Conservation (phyloP, 2,888 invertebrate genomes). For the Lasioglossum vierecki region DNA sequence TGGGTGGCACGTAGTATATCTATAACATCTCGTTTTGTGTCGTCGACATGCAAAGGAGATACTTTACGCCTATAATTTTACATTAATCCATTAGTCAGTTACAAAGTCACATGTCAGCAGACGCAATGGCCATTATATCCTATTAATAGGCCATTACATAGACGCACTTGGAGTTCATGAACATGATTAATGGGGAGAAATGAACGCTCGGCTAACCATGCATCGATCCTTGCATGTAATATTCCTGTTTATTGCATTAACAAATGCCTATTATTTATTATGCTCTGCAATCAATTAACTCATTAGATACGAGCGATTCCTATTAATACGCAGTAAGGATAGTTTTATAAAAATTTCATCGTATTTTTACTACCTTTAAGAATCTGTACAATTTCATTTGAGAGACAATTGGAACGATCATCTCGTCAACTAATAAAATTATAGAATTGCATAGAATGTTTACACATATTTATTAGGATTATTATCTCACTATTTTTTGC, state of each 20-base stretch:
- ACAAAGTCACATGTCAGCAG: slow-evolving; percentile 36
- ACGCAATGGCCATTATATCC: slow-evolving; percentile 44
- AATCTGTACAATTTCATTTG: not conserved
- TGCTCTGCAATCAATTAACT: slow-evolving; percentile 17
- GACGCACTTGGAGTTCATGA: slow-evolving; percentile 49
- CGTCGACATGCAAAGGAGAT: slow-evolving; percentile 4
- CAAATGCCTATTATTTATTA: slow-evolving; percentile 37
- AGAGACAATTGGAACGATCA: not conserved
- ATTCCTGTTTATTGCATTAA: slow-evolving; percentile 36
- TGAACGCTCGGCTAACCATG: slow-evolving; percentile 55
- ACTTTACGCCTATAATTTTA: slow-evolving; percentile 16
- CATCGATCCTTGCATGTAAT: slow-evolving; percentile 43
- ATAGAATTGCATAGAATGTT: not conserved
- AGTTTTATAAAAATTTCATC: slow-evolving; percentile 1
- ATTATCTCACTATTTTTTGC: not conserved
- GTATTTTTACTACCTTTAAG: not conserved
- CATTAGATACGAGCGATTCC: not conserved
- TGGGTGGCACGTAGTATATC: not conserved
- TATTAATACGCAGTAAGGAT: not conserved
- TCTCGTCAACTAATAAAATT: not conserved
- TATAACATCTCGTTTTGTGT: not conserved
- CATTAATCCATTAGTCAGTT: slow-evolving; percentile 37
- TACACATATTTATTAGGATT: not conserved
- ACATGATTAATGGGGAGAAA: slow-evolving; percentile 53
- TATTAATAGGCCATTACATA: slow-evolving; percentile 50